Evolutionary conservation across 2,888 invertebrate species (phyloP).

Genomic region (Dugesia japonica): DNA sequence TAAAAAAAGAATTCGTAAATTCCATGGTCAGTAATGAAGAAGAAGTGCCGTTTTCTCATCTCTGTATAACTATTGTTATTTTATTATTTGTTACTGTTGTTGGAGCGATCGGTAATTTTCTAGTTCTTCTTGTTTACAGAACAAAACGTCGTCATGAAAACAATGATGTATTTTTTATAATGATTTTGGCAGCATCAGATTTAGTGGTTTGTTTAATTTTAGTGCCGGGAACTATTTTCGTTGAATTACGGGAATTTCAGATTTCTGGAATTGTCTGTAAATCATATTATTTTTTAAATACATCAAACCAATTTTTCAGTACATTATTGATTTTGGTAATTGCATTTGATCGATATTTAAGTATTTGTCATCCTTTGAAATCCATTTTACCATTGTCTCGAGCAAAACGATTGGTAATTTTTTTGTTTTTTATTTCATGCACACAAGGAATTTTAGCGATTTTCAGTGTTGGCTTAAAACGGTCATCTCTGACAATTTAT

Average conservation of each 20-base stretch:
- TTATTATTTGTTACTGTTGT: constrained; percentile 1
- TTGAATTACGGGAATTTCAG: not conserved
- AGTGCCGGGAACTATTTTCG: constrained; percentile 13
- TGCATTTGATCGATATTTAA: constrained; percentile 23
- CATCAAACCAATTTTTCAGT: constrained; percentile 20
- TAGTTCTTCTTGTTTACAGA: constrained; percentile 20
- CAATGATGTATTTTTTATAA: constrained; percentile 21
- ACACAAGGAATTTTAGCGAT: not conserved
- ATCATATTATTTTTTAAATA: constrained; percentile 25
- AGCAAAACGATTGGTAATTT: constrained; percentile 17
- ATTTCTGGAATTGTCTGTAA: not conserved
- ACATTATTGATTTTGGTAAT: constrained; percentile 12
- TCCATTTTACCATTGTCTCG: not conserved
- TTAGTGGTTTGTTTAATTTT: constrained; percentile 21
- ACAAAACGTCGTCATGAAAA: not conserved
- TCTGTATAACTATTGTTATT: not conserved
- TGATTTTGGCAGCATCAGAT: not conserved
- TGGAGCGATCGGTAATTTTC: constrained; percentile 21
- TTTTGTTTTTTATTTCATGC: not conserved
- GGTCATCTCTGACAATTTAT: not conserved
- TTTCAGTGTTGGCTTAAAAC: not conserved
- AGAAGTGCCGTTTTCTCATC: not conserved
- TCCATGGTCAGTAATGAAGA: not conserved
- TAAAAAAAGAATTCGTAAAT: too few species aligned
- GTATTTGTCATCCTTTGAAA: constrained; percentile 26